Evolutionary conservation across 2,797 vertebrate genomes (phyloP).

Genomic region (Cossypha heuglini): DNA sequence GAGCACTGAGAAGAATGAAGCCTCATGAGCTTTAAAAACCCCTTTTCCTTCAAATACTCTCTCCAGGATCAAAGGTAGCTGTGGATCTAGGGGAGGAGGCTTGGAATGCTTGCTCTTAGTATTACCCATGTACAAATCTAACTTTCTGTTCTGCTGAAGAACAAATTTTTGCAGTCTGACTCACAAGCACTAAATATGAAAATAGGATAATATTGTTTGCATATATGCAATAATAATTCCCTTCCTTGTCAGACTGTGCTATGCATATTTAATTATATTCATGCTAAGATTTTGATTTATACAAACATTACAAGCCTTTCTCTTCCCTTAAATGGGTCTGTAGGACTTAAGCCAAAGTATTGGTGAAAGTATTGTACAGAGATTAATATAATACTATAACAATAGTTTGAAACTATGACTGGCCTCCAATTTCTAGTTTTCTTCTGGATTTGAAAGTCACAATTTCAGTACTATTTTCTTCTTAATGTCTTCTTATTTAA

Average conservation of each 20-base stretch:
- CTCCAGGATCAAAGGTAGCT: neutral
- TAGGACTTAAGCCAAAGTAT: neutral
- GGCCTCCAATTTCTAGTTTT: neutral
- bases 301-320: neutral
- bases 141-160: neutral
- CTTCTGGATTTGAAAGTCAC: neutral
- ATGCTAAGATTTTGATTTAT: neutral
- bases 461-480: neutral
- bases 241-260: neutral
- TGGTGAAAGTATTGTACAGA: neutral
- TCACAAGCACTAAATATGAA: neutral
- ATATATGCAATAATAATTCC: neutral
- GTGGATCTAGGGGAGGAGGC: neutral
- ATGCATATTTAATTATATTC: neutral
- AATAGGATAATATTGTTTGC: neutral
- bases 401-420: neutral
- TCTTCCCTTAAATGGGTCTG: neutral
- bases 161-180: neutral
- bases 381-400: neutral
- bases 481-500: neutral
- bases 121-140: neutral
- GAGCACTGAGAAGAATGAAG: neutral
- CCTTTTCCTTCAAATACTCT: neutral
- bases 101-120: neutral
- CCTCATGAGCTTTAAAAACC: neutral